Base-by-base conservation (phyloP, 2,888 invertebrate genomes). In the Macrophya alboannulata region DNA sequence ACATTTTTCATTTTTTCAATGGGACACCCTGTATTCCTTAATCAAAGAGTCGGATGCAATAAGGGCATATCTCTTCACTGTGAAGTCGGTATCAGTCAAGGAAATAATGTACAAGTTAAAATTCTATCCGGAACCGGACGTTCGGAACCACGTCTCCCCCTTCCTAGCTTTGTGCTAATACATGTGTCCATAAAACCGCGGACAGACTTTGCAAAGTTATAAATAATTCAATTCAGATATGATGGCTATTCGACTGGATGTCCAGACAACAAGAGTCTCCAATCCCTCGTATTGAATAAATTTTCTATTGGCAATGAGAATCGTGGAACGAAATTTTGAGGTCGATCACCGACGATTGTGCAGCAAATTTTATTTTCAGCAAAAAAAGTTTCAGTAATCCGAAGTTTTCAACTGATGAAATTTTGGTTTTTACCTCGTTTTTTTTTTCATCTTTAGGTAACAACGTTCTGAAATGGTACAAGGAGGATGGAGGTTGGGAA, bases 401-500 rank as follows among this genome's bases (percentile, higher is more conserved):
- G n/a, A n/a, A n/a, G n/a, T n/a, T n/a, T n/a, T n/a, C n/a, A n/a
- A n/a, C n/a, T n/a, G n/a, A n/a, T n/a, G n/a, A n/a, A n/a, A n/a
- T n/a, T n/a, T n/a, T n/a, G n/a, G n/a, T n/a, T n/a, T n/a, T n/a
- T n/a, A n/a, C n/a, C n/a, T n/a, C n/a, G n/a, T n/a, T n/a, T n/a
- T n/a, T n/a, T n/a, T n/a, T n/a, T 48, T 48, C 4, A 10, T 48
- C 12, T 43, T 90, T 90, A 94, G 95, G 95, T 2, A 90, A 91
- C 1, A 93, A 95, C 88, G 92, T 94, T 3, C 92, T 93, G 8
- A 95, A 94, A 88, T 95, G 95, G 95, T 92, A 93, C 85, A 94
- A 94, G 40, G 91, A 92, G 25, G 95, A 96, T 91, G 96, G 96
- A 2, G 97, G 96, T 5, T 97, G 95, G 95, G 94, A 94, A 65